phyloP scores from a whole-genome alignment of 2,888 invertebrate species.

The Stenodema calcarata region DNA sequence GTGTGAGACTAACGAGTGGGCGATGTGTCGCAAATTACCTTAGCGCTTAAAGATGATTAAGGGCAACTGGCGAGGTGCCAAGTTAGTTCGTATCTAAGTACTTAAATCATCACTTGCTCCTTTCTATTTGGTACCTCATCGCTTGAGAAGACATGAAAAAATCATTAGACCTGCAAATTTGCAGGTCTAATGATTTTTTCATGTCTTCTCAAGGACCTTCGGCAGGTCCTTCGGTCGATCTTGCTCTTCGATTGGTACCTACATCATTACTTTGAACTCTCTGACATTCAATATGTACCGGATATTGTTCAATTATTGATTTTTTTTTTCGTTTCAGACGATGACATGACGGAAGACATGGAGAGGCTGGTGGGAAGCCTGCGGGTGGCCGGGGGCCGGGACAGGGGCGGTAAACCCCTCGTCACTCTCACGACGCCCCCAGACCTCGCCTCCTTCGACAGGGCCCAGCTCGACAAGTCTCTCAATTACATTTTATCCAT shows the following conservation, averaged over 20 bases:
- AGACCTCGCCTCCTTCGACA: conserved; percentile 64
- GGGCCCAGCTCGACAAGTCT: conserved; percentile 60
- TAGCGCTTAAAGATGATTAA: neutral
- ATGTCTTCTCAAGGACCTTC: neutral
- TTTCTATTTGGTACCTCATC: neutral
- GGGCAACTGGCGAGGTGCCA: neutral
- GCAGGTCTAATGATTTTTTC: neutral
- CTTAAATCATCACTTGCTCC: neutral
- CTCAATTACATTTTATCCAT: conserved; percentile 66
- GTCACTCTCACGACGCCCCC: conserved; percentile 69
- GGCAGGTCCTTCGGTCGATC: too few relatives aligned
- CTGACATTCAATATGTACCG: too few relatives aligned
- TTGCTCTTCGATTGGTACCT: neutral
- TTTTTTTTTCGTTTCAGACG: conserved; percentile 29
- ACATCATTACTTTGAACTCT: too few relatives aligned
- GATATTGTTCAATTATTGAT: neutral
- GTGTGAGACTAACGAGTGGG: neutral
- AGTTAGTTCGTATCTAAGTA: neutral
- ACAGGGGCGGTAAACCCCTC: conserved; percentile 70
- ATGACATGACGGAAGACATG: conserved; percentile 58
- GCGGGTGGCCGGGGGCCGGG: conserved; percentile 72
- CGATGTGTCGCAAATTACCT: neutral
- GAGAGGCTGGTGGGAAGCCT: conserved; percentile 67
- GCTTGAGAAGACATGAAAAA: neutral
- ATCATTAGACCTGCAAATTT: neutral